Conservation (phyloP, 1,140 invertebrate genomes). For the Pogonomyrmex californicus region DNA sequence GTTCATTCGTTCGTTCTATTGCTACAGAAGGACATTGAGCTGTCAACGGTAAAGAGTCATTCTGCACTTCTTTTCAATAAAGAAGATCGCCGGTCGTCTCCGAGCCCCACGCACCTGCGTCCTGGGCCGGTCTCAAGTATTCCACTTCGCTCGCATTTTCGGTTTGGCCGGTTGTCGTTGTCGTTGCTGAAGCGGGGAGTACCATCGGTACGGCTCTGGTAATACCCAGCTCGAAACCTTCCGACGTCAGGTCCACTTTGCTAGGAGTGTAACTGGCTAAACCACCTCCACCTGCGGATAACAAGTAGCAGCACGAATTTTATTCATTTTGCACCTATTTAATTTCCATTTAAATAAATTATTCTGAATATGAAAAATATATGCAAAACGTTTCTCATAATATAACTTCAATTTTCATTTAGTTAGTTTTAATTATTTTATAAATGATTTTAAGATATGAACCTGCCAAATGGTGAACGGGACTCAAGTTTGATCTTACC, state of each 20-base stretch:
- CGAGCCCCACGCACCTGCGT: constrained; percentile 89
- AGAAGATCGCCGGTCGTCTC: constrained; percentile 90
- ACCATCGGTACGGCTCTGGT: constrained; percentile 84
- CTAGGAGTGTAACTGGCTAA: constrained; percentile 89
- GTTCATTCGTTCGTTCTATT: constrained; percentile 63
- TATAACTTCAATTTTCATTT: neutral
- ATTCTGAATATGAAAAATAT: too few relatives aligned
- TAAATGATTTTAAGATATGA: neutral
- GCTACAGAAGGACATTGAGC: constrained; percentile 66
- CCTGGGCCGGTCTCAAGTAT: constrained; percentile 88
- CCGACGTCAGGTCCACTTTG: constrained; percentile 88
- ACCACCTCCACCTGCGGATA: constrained; percentile 83
- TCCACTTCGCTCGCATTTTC: constrained; percentile 81
- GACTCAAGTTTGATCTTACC: constrained; percentile 76
- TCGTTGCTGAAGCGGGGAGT: constrained; percentile 66
- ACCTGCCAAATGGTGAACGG: neutral
- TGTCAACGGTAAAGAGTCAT: constrained; percentile 57
- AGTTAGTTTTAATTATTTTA: neutral
- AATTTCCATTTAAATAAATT: neutral
- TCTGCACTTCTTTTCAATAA: constrained; percentile 80
- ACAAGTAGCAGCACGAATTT: constrained; percentile 3
- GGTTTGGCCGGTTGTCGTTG: constrained; percentile 67
- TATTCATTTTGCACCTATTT: neutral
- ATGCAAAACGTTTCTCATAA: neutral
- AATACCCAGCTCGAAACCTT: constrained; percentile 89